Evolutionary conservation across 1,140 invertebrate species (phyloP), one percentile per base, ranked within the genome.

Genomic region (Asobara japonica): DNA sequence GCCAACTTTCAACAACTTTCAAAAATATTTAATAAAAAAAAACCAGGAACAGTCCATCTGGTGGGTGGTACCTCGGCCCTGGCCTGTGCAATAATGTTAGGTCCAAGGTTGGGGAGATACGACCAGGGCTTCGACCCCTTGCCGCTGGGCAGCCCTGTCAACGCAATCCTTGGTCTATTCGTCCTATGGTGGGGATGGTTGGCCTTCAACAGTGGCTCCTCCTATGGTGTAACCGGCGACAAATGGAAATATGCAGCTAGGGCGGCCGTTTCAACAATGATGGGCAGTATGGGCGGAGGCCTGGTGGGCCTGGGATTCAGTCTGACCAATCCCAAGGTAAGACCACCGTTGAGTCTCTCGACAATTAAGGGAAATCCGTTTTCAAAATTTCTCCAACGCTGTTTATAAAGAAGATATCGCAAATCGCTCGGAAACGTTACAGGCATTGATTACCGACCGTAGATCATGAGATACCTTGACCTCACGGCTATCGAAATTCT

Each of bases 151-250:
- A 94, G 93, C 80, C 95, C 96, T 0, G 95, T 96, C 0, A 97
- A 97, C 80, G 94, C 95, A 6, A 92, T 96, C 27, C 92, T 98
- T 89, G 97, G 96, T 0, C 90, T 96, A 0, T 97, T 97, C 80
- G 96, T 98, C 27, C 87, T 98, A 3, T 98, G 96, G 86, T 97
- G 95, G 94, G 96, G 95, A 0, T 97, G 96, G 96, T 86, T 97
- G 38, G 96, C 95, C 2, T 98, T 97, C 79, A 98, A 98, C 84
- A 96, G 95, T 62, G 96, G 96, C n/a, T 94, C 93, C 76, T 94
- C 93, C 45, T 94, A 94, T 79, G 93, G 93, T 20, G 90, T 94
- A 30, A 91, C 89, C 70, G 91, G 91, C 2, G 89, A 90, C 13
- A 93, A 93, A 85, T 96, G 95, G 94, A 90, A 95, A 80, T 96